phyloP scores from a whole-genome alignment of 2,888 invertebrate genomes.

The Erebia palarica region DNA sequence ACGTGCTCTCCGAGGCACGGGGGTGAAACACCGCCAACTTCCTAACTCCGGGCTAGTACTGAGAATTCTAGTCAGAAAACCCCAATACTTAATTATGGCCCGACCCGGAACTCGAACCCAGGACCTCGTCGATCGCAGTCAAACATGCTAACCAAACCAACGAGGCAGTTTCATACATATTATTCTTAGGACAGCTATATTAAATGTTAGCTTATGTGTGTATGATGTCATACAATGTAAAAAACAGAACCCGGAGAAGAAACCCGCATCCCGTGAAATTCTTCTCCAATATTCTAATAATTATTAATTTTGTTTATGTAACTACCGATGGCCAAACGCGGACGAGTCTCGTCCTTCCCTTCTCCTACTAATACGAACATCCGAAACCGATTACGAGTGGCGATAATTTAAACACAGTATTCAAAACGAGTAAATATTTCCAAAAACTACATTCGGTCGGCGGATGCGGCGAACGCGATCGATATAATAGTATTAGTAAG shows the following conservation, averaged over 20 bases:
- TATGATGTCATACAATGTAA: too few species aligned
- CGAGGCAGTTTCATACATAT: too few species aligned
- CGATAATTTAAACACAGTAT: constrained; percentile 45
- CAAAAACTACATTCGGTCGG: constrained; percentile 55
- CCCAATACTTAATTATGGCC: too few species aligned
- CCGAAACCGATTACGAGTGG: constrained; percentile 40
- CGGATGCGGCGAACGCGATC: constrained; percentile 38
- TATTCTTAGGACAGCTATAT: constrained; percentile 17
- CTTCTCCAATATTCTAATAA: constrained; percentile 42
- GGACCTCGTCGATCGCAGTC: too few species aligned
- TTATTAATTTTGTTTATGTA: constrained; percentile 50
- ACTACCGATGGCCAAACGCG: constrained; percentile 52
- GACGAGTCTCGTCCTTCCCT: constrained; percentile 3
- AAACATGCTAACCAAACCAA: too few species aligned
- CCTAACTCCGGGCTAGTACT: too few species aligned
- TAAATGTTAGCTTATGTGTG: constrained; percentile 4
- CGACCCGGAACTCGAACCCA: too few species aligned
- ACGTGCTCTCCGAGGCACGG: too few species aligned
- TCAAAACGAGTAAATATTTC: constrained; percentile 65
- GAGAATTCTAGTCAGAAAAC: too few species aligned
- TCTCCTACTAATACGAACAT: constrained; percentile 33
- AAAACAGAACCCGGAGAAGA: constrained; percentile 11
- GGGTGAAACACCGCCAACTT: too few species aligned
- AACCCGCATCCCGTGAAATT: constrained; percentile 33
- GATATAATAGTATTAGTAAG: constrained; percentile 44